Evolutionary conservation across 2,888 invertebrate species (phyloP).

Genomic region (Drosophila birchii): DNA sequence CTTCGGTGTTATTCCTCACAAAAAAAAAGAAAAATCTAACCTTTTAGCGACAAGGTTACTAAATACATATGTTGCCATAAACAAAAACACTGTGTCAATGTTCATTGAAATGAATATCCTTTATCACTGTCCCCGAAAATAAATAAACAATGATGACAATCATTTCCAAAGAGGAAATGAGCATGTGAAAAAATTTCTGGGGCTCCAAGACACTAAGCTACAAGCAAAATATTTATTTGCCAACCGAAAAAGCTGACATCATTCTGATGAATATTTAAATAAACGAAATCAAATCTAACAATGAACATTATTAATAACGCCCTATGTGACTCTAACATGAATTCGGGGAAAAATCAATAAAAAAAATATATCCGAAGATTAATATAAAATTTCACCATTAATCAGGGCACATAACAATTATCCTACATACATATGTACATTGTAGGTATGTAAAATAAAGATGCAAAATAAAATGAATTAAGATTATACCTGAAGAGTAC

Average conservation of each 20-base stretch:
- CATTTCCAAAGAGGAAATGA: background rate
- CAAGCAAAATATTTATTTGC: background rate
- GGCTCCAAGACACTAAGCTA: slow-evolving; percentile 4
- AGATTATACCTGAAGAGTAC: background rate
- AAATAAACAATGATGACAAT: background rate
- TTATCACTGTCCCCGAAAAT: background rate
- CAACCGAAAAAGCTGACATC: background rate
- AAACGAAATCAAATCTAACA: background rate
- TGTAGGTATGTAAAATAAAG: background rate
- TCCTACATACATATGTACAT: too few species aligned
- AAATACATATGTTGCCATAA: background rate
- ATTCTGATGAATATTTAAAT: background rate
- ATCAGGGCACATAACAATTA: too few species aligned
- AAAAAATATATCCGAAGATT: background rate
- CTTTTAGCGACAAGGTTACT: background rate
- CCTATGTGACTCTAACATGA: too few species aligned
- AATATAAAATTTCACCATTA: background rate
- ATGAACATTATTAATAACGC: too few species aligned
- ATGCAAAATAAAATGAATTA: background rate
- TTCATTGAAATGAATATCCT: background rate
- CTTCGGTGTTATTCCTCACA: too few species aligned
- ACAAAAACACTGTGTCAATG: background rate
- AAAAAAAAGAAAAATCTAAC: background rate
- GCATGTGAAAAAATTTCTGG: background rate
- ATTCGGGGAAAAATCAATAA: background rate